Percentiles rank a stretch among this genome's conserved stretches.
phyloP scores from a whole-genome alignment of 2,888 invertebrate genomes.

The Panzeria rudis region DNA sequence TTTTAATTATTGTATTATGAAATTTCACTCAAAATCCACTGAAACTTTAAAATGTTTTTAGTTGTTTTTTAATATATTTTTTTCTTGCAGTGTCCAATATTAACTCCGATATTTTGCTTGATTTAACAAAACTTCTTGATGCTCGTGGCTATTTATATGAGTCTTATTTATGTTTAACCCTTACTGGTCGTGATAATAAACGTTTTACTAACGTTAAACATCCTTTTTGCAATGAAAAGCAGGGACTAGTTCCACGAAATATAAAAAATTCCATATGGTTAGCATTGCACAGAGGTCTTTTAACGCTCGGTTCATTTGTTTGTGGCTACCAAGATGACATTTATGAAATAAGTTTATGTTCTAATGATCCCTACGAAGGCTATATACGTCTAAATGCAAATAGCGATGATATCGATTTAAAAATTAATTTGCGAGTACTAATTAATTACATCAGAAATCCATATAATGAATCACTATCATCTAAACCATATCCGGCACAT shows the following conservation, averaged over 20 bases:
- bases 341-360: slow-evolving; percentile 65
- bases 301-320: slow-evolving; percentile 57
- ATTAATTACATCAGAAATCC: slow-evolving; percentile 31
- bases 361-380: neutral
- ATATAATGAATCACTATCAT: neutral
- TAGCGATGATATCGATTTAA: slow-evolving; percentile 26
- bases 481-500: slow-evolving; percentile 44
- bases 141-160: slow-evolving; percentile 9
- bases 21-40: too few species aligned
- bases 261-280: slow-evolving; percentile 54
- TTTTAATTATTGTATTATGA: too few species aligned
- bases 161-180: slow-evolving; percentile 36
- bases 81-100: slow-evolving; percentile 4
- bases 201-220: neutral
- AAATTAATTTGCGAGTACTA: slow-evolving; percentile 49
- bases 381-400: neutral
- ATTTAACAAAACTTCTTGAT: slow-evolving; percentile 29
- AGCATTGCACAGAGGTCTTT: slow-evolving; percentile 40
- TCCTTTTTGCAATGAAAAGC: slow-evolving; percentile 40
- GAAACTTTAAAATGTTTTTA: neutral
- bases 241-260: slow-evolving; percentile 40
- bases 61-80: neutral
- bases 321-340: slow-evolving; percentile 69
- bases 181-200: slow-evolving; percentile 7
- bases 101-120: slow-evolving; percentile 36